Evolutionary conservation across 2,797 vertebrate species (phyloP).

Genomic region (Tapirus indicus): DNA sequence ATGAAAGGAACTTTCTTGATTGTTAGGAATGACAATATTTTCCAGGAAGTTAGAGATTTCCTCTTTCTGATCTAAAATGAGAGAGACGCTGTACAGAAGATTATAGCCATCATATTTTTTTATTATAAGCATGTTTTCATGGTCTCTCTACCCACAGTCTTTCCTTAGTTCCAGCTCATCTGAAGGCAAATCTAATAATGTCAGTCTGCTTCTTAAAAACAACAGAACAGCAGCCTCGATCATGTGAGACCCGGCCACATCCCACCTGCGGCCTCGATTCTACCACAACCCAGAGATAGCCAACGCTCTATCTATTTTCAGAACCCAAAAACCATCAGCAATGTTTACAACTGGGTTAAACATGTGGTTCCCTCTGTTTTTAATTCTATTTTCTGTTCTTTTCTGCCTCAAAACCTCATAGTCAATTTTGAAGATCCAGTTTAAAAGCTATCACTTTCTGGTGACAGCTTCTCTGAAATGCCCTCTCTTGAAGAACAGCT

Average conservation of each 20-base stretch:
- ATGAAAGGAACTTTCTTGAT: background rate
- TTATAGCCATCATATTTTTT: background rate
- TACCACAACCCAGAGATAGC: background rate
- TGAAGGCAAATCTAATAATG: background rate
- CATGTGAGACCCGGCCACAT: background rate
- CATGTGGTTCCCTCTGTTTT: background rate
- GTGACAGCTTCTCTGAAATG: background rate
- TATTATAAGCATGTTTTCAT: background rate
- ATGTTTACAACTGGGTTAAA: background rate
- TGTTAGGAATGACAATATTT: background rate
- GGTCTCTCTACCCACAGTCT: background rate
- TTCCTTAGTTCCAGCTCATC: background rate
- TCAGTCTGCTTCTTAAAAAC: background rate
- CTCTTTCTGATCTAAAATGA: background rate
- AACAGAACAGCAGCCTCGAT: background rate
- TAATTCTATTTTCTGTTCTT: background rate
- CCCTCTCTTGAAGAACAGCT: background rate
- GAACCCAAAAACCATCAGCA: background rate
- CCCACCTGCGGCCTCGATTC: background rate
- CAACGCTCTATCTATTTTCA: background rate
- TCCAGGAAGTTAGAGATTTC: background rate
- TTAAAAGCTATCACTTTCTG: background rate
- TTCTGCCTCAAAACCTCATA: background rate
- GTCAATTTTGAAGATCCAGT: background rate
- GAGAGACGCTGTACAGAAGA: background rate